Evolutionary conservation across 2,113 vertebrate genomes (phyloP).

Genomic region (Prunella fulvescens): DNA sequence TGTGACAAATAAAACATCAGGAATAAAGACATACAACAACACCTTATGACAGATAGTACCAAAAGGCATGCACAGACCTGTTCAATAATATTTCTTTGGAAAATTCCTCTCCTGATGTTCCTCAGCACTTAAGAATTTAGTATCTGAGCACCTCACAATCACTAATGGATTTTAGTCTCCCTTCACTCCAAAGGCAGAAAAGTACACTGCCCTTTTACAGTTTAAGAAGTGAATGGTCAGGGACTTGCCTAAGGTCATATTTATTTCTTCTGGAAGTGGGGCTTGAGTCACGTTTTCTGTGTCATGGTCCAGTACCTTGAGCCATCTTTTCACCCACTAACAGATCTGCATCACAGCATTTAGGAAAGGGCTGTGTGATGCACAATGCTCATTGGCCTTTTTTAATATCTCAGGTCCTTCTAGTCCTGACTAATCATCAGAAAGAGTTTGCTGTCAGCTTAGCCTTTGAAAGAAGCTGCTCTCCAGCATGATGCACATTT

Average conservation of each 20-base stretch:
- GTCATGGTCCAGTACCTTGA: background rate
- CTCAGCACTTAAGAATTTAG: slow-evolving; percentile 25
- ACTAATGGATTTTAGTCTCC: slow-evolving; percentile 39
- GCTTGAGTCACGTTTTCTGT: background rate
- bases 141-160: background rate
- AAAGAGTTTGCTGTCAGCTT: background rate
- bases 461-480: background rate
- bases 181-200: background rate
- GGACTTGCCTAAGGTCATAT: background rate
- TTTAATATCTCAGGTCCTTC: background rate
- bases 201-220: background rate
- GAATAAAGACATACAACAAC: slow-evolving; percentile 4
- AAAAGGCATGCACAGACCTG: background rate
- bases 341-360: background rate
- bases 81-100: background rate
- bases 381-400: background rate
- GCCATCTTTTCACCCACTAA: background rate
- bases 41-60: background rate
- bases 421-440: background rate
- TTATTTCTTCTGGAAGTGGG: background rate
- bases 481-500: background rate
- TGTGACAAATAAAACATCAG: slow-evolving; percentile 53
- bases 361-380: background rate
- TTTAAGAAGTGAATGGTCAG: background rate
- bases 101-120: slow-evolving; percentile 18